Evolutionary conservation across 2,888 invertebrate genomes (phyloP).

Genomic region (Octonoba sinensis): DNA sequence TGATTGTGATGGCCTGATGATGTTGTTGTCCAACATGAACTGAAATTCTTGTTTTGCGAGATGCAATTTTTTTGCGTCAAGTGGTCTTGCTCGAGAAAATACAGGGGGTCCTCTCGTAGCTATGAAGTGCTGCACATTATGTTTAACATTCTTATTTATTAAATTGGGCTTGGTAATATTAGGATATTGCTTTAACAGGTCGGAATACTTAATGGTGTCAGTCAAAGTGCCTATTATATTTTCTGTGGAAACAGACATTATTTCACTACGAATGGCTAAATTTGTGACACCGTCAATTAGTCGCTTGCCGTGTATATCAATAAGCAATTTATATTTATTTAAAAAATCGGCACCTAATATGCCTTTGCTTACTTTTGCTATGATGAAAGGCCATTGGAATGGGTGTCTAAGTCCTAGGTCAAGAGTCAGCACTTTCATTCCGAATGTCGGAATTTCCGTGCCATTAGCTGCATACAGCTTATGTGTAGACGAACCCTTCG

Average conservation of each 20-base stretch:
- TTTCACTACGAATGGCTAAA: constrained; percentile 19
- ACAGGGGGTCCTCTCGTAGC: neutral
- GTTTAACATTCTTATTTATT: neutral
- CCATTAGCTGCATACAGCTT: constrained; percentile 43
- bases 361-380: constrained; percentile 52
- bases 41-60: constrained; percentile 14
- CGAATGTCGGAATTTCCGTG: constrained; percentile 35
- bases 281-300: constrained; percentile 23
- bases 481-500: no score
- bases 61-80: constrained; percentile 1
- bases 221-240: constrained; percentile 17
- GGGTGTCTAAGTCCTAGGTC: constrained; percentile 40
- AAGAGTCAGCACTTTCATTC: constrained; percentile 20
- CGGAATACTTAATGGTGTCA: constrained; percentile 8
- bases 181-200: constrained; percentile 22
- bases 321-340: constrained; percentile 22
- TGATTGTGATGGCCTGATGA: constrained; percentile 17
- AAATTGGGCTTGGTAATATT: constrained; percentile 2
- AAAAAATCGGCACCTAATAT: constrained; percentile 65
- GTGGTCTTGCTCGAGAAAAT: constrained; percentile 1
- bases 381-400: constrained; percentile 47
- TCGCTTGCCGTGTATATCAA: constrained; percentile 15
- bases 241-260: constrained; percentile 8
- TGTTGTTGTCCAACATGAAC: constrained; percentile 10
- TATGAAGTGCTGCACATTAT: constrained; percentile 7